Base-by-base conservation (phyloP, 2,888 invertebrate genomes). In the Subacronicta megacephala region DNA sequence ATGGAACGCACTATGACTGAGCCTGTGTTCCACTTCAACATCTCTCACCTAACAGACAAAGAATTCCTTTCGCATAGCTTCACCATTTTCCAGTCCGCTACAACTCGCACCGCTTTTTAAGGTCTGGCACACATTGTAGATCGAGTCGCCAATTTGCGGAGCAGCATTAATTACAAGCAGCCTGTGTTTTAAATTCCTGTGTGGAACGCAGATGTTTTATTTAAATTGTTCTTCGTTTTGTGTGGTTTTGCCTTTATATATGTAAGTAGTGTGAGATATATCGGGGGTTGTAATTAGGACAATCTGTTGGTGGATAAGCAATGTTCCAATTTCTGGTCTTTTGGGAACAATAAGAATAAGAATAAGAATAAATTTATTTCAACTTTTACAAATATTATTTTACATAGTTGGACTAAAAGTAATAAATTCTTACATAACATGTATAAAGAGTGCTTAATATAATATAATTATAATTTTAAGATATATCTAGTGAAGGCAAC, bases 111-210 rank as follows among this genome's bases (percentile, higher is more conserved):
- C 66, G 12, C 55, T 42, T 42, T 66, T 50, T 54, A 66, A 70
- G 43, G 70, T 29, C 71, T 72, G 73, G 77, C 72, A 69, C 68
- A 74, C 72, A 73, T 64, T 59, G 65, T 55, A 58, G 73, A 76
- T 69, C 61, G 51, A 70, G 77, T 76, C 69, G 72, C 80, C 80
- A 79, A 80, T 81, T 82, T 74, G 72, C 58, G 64, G 66, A 68
- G 64, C 61, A 51, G 71, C 78, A 77, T 81, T 80, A 80, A 80
- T 82, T 78, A 80, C 56, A 60, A 51, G 61, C 62, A 56, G 70
- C 53, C 72, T 72, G 66, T 72, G 64, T 70, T 72, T 71, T 73
- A 75, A 77, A 78, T 70, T 70, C 66, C 62, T 62, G 55, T 45
- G 53, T 46, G 58, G 50, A 59, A 65, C 69, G 55, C 58, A 66